Evolutionary conservation across 64 coral and sea anemone genomes (phyloP).

Genomic region (Pachyseris speciosa): DNA sequence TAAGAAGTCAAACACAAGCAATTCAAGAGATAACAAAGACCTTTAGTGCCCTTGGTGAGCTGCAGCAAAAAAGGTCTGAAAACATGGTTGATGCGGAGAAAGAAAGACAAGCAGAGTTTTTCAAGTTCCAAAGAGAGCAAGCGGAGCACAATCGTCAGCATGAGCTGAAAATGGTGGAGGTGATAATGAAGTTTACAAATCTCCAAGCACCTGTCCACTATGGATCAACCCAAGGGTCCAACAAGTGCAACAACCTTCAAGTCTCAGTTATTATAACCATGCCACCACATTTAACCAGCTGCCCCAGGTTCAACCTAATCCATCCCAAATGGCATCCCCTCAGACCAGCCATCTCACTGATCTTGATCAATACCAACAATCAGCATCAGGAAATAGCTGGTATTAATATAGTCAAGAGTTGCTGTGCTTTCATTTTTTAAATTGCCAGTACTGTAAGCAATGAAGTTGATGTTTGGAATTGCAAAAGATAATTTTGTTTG

Average conservation of each 20-base stretch:
- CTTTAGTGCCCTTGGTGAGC: not conserved
- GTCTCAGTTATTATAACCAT: not conserved
- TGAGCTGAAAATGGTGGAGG: slow-evolving; percentile 15
- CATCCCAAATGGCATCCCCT: not conserved
- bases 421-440: not conserved
- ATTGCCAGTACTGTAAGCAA: not conserved
- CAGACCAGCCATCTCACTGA: not conserved
- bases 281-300: not conserved
- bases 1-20: not conserved
- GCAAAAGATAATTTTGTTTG: no score
- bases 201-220: no score
- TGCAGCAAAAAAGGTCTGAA: not conserved
- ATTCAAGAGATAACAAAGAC: slow-evolving; percentile 5
- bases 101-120: slow-evolving; percentile 18
- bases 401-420: not conserved
- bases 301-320: not conserved
- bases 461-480: no score
- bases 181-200: slow-evolving; percentile 9
- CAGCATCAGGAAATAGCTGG: not conserved
- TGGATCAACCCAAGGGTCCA: no score
- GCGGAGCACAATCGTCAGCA: not conserved
- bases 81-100: not conserved
- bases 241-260: slow-evolving; percentile 6
- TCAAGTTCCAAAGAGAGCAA: not conserved
- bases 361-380: not conserved